These are phyloP conservation scores for Enteromius radiatus DNA, from an alignment of 2,797 vertebrate genomes.

Conservation along the genomic window DNA sequence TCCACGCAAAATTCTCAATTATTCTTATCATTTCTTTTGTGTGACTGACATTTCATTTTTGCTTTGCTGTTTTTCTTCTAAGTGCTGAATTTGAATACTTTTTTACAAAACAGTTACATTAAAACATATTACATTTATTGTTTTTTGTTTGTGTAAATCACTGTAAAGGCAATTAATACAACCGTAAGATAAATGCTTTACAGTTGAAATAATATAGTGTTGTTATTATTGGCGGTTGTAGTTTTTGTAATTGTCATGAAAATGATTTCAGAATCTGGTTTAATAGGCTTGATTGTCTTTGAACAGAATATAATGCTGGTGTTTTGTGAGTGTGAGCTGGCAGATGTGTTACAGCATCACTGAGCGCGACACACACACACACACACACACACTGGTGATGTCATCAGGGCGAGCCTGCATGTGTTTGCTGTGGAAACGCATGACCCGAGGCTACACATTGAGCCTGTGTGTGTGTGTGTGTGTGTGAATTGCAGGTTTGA, in stretches of 20 bases:
- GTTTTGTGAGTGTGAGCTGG: no score
- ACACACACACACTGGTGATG: constrained; percentile 35
- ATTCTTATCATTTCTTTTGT: not conserved
- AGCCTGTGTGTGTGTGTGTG: constrained; percentile 19
- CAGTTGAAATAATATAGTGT: no score
- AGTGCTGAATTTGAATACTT: no score
- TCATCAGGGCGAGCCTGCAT: constrained; percentile 49
- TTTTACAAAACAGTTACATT: no score
- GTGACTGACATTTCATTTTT: not conserved
- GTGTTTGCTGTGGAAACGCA: constrained; percentile 51
- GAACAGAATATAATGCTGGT: no score
- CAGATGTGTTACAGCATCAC: not conserved
- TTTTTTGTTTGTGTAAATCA: no score
- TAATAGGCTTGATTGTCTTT: not conserved
- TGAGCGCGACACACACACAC: no score
- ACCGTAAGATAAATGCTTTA: not conserved
- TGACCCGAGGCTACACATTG: constrained; percentile 59
- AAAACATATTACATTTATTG: no score
- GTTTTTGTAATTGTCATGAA: not conserved
- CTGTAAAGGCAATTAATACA: not conserved
- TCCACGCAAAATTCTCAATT: not conserved
- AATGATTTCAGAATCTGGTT: not conserved
- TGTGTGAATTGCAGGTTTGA: constrained; percentile 23
- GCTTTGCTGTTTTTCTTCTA: not conserved
- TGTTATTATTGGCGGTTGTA: no score